phyloP scores from a whole-genome alignment of 2,888 invertebrate genomes.

The Caenorhabditis becei region DNA sequence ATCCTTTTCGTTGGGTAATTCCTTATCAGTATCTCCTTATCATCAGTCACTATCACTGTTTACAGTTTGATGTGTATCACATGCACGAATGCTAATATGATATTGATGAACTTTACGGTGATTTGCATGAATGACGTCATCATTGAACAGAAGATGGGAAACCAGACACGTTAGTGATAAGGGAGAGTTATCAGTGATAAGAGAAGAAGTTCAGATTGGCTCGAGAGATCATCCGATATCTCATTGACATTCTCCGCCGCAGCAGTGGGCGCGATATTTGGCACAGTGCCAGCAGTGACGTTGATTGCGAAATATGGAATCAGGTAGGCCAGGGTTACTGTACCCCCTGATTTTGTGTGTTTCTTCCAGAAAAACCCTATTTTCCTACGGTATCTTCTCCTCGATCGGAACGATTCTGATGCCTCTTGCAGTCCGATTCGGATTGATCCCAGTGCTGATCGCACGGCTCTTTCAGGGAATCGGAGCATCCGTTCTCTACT shows the following conservation, averaged over 20 bases:
- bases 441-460: conserved; percentile 36
- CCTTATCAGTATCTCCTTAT: not conserved
- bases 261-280: conserved; percentile 53
- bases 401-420: conserved; percentile 56
- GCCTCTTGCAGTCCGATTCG: conserved; percentile 57
- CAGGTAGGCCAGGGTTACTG: conserved; percentile 8
- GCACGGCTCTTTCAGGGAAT: conserved; percentile 59
- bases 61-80: conserved; percentile 55
- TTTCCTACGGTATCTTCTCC: conserved; percentile 58
- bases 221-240: conserved; percentile 46
- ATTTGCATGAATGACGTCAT: conserved; percentile 66
- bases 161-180: conserved; percentile 24
- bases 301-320: conserved; percentile 48
- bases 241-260: conserved; percentile 54
- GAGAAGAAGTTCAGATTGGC: conserved; percentile 35
- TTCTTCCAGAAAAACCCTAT: conserved; percentile 34
- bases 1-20: conserved; percentile 31
- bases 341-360: not conserved
- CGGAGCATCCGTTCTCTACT: conserved; percentile 55
- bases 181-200: not conserved
- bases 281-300: conserved; percentile 52
- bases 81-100: conserved; percentile 48
- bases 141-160: conserved; percentile 22
- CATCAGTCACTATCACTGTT: not conserved
- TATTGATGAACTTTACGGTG: conserved; percentile 64